phyloP scores from a whole-genome alignment of 2,888 invertebrate species.

The Colletes collaris region DNA sequence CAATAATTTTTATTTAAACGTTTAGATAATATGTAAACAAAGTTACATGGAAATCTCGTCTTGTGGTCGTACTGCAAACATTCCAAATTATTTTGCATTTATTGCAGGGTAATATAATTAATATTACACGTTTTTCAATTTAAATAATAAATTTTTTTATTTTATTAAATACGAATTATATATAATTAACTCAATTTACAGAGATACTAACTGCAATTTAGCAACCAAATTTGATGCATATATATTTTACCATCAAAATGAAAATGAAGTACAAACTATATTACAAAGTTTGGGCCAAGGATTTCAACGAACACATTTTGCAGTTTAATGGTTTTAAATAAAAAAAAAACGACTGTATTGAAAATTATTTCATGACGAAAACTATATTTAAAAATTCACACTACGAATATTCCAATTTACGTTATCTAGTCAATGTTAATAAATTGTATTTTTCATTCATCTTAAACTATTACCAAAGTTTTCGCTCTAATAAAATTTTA shows the following conservation, averaged over 20 bases:
- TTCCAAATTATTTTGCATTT: constrained; percentile 86
- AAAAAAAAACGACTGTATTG: neutral
- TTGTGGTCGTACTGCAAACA: constrained; percentile 85
- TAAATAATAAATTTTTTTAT: constrained; percentile 1
- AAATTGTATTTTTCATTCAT: constrained; percentile 11
- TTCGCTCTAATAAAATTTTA: constrained; percentile 10
- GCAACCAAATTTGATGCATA: constrained; percentile 84
- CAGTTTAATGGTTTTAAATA: constrained; percentile 78
- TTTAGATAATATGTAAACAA: constrained; percentile 85
- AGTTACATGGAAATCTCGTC: constrained; percentile 88
- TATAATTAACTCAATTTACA: constrained; percentile 71
- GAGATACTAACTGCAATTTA: constrained; percentile 83
- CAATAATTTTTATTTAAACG: constrained; percentile 46
- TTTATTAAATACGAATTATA: neutral
- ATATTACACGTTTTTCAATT: neutral
- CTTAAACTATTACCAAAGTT: neutral
- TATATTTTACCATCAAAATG: constrained; percentile 82
- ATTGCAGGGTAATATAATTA: constrained; percentile 85
- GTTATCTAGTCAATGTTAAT: constrained; percentile 41
- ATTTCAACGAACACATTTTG: constrained; percentile 84
- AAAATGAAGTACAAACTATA: constrained; percentile 82
- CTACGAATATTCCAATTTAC: constrained; percentile 11
- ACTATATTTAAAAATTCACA: constrained; percentile 1
- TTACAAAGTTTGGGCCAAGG: constrained; percentile 85
- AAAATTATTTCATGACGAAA: constrained; percentile 18